Evolutionary conservation across 2,113 vertebrate genomes (phyloP).

Genomic region (Enhydra lutris): DNA sequence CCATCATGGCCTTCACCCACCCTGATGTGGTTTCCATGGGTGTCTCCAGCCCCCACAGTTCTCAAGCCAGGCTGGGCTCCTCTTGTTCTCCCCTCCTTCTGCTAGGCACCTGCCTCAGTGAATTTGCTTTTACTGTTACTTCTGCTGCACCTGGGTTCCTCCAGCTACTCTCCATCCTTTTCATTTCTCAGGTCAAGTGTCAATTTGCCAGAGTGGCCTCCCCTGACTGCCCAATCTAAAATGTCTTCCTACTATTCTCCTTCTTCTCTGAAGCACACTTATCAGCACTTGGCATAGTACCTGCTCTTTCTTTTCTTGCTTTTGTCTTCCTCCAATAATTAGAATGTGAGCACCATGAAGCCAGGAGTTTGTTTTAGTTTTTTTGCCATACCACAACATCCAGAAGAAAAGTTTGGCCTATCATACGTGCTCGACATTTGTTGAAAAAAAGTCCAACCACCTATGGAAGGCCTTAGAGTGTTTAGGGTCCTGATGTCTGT

Average conservation of each 20-base stretch:
- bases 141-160: neutral
- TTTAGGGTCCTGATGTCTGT: neutral
- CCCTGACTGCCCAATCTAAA: neutral
- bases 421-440: neutral
- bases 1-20: neutral
- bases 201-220: neutral
- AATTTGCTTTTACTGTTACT: neutral
- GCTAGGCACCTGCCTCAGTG: too few species aligned
- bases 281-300: accelerated
- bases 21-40: neutral
- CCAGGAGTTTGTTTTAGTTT: neutral
- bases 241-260: neutral
- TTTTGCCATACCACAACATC: neutral
- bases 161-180: neutral
- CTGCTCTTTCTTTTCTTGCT: neutral
- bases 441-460: neutral
- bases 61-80: neutral
- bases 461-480: neutral
- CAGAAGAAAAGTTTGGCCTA: neutral
- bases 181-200: neutral
- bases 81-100: neutral
- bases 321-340: neutral
- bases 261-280: neutral
- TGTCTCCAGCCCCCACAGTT: neutral
- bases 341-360: neutral